Evolutionary conservation across 2,888 invertebrate genomes (phyloP).

Genomic region (Beris chalybata): DNA sequence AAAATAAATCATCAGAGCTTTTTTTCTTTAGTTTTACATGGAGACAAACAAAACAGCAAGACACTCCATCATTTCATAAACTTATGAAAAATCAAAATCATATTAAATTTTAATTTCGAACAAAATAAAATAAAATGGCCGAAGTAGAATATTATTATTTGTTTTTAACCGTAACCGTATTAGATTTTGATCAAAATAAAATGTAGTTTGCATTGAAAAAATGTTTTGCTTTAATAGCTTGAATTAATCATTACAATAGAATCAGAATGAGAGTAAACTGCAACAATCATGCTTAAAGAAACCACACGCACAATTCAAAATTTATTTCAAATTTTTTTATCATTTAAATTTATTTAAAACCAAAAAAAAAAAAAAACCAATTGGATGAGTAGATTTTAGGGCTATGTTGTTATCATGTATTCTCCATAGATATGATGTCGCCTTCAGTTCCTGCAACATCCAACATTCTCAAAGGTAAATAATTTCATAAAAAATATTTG

Average conservation of each 20-base stretch:
- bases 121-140: too few species aligned
- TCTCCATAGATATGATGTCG: slow-evolving; percentile 62
- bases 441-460: slow-evolving; percentile 81
- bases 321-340: slow-evolving; percentile 19
- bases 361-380: slow-evolving; percentile 39
- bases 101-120: too few species aligned
- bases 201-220: slow-evolving; percentile 29
- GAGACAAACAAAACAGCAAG: too few species aligned
- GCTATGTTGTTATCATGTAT: slow-evolving; percentile 37
- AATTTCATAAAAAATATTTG: slow-evolving; percentile 22
- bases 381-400: slow-evolving; percentile 37
- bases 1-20: too few species aligned
- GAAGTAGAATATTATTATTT: too few species aligned
- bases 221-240: slow-evolving; percentile 30
- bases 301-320: slow-evolving; percentile 14
- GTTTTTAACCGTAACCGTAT: too few species aligned
- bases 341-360: slow-evolving; percentile 1
- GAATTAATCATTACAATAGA: slow-evolving; percentile 19
- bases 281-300: slow-evolving; percentile 37
- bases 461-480: slow-evolving; percentile 84
- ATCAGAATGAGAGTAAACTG: slow-evolving; percentile 36
- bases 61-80: too few species aligned
- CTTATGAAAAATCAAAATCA: too few species aligned
- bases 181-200: slow-evolving; percentile 20
- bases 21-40: too few species aligned